Percentiles rank a stretch among this genome's conserved stretches.
Conservation (phyloP, 2,113 vertebrate species). For the Cochlearius cochlearius region DNA sequence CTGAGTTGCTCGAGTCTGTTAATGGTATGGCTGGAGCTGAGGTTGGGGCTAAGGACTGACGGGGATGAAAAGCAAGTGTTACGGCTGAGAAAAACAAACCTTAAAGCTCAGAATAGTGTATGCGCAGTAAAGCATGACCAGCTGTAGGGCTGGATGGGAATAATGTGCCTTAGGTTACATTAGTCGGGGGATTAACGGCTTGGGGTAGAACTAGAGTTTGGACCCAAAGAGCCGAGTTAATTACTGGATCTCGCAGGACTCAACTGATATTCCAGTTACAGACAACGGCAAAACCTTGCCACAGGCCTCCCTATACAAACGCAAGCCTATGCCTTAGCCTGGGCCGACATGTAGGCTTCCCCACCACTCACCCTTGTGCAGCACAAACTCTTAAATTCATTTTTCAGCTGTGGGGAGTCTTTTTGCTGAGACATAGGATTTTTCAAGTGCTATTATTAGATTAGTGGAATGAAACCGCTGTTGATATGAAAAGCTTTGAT, state of each 20-base stretch:
- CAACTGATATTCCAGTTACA: neutral
- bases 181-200: neutral
- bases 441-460: slow-evolving; percentile 24
- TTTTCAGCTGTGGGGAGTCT: neutral
- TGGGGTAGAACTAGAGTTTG: neutral
- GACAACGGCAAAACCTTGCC: neutral
- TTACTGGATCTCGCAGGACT: neutral
- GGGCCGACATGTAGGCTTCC: accelerated
- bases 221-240: neutral
- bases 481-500: slow-evolving; percentile 12
- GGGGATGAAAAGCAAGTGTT: neutral
- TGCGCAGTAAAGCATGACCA: neutral
- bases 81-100: neutral
- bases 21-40: neutral
- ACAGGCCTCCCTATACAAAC: neutral
- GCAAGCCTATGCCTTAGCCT: neutral
- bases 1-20: neutral
- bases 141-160: neutral
- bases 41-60: neutral
- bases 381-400: neutral
- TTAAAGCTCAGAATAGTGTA: neutral
- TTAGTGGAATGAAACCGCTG: slow-evolving; percentile 16
- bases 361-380: neutral
- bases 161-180: neutral
- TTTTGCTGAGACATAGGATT: neutral